These are phyloP conservation scores for Rutilus rutilus DNA, from an alignment of 2,113 vertebrate genomes.

Conservation along the genomic window DNA sequence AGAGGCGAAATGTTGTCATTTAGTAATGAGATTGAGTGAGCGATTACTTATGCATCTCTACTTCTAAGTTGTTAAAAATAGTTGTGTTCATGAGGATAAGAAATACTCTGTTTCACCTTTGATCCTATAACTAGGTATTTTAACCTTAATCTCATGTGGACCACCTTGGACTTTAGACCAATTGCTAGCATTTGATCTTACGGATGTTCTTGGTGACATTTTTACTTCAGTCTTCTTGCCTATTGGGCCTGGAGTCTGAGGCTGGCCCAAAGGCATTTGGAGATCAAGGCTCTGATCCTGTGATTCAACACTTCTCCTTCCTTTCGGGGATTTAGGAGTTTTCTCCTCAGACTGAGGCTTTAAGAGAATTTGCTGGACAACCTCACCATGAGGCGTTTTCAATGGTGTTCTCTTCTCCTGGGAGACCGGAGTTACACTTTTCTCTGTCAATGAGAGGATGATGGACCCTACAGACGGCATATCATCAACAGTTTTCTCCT, in stretches of 20 bases:
- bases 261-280: not conserved
- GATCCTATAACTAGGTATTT: slow-evolving; percentile 28
- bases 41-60: no score
- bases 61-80: no score
- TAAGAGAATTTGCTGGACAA: slow-evolving; percentile 56
- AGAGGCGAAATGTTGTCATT: no score
- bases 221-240: slow-evolving; percentile 4
- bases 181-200: slow-evolving; percentile 56
- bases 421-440: slow-evolving; percentile 1
- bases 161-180: slow-evolving; percentile 23
- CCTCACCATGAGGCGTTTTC: slow-evolving; percentile 57
- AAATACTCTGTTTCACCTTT: not conserved
- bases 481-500: not conserved
- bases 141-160: slow-evolving; percentile 39
- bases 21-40: no score
- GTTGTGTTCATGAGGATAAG: no score
- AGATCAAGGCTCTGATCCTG: not conserved
- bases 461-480: not conserved
- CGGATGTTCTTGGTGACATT: slow-evolving; percentile 52
- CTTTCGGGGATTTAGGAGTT: slow-evolving; percentile 55
- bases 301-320: slow-evolving; percentile 58
- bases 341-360: slow-evolving; percentile 26
- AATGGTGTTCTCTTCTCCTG: slow-evolving; percentile 55
- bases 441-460: not conserved
- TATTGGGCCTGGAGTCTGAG: not conserved